Evolutionary conservation across 1,140 invertebrate species (phyloP).

Genomic region (Periplaneta americana): DNA sequence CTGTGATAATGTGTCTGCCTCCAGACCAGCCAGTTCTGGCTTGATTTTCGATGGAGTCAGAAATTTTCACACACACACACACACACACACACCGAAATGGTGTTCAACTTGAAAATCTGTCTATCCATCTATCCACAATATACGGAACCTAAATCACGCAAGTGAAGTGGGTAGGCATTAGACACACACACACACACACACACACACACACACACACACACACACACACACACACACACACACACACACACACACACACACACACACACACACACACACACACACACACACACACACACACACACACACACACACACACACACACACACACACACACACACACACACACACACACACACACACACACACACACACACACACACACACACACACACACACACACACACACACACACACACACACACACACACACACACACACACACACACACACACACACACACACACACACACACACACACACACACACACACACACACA

Average conservation of each 20-base stretch:
- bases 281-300: constrained; percentile 19
- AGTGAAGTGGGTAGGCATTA: too few species aligned
- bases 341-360: constrained; percentile 18
- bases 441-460: constrained; percentile 16
- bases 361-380: constrained; percentile 17
- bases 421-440: constrained; percentile 8
- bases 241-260: constrained; percentile 19
- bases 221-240: constrained; percentile 19
- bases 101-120: too few species aligned
- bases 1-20: too few species aligned
- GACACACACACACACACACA: too few species aligned
- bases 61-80: too few species aligned
- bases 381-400: constrained; percentile 18
- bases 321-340: constrained; percentile 18
- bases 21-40: too few species aligned
- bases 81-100: too few species aligned
- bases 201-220: constrained; percentile 19
- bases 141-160: too few species aligned
- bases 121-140: too few species aligned
- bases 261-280: constrained; percentile 19
- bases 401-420: constrained; percentile 17
- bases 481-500: constrained; percentile 22
- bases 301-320: constrained; percentile 18
- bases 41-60: too few species aligned
- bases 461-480: constrained; percentile 22